Evolutionary conservation across 2,113 vertebrate species (phyloP), one percentile per base, ranked within the genome.

Genomic region (Alaudala cheleensis): DNA sequence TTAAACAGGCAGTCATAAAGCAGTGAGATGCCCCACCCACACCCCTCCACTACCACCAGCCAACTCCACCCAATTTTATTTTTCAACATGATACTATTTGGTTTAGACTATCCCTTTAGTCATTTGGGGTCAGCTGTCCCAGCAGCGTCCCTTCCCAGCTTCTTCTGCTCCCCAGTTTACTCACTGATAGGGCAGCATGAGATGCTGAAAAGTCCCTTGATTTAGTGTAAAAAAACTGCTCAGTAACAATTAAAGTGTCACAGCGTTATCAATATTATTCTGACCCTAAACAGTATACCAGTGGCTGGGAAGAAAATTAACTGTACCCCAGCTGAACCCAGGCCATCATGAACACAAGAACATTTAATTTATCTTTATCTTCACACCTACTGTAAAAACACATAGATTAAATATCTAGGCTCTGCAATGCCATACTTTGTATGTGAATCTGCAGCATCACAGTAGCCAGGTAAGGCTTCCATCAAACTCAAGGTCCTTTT

Each of bases 141-240:
- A 81, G 45, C 15, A 29, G 5, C 26, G 21, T 5, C 34, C 11
- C 11, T 11, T 79, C 25, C 34, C 34, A 56, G 2, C 12, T 44
- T 33, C 12, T 81, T n/a, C 10, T 73, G 14, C 18, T 53, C 22
- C 33, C 15, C 0, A 1, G 12, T 37, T 26, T 50, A 11, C 33
- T 51, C 0, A 0, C 22, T 24, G 51, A 7, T 34, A 23, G 17
- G 14, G 34, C 31, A 64, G 29, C 26, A 57, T 10, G 29, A n/a
- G 18, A 50, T 20, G 37, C 9, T 58, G 51, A 58, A 58, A 50
- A 44, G 5, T 49, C 37, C 37, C 31, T 26, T 2, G 4, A 12
- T 42, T 66, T 34, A 50, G 25, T 66, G 33, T 67, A 37, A 86
- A 66, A 86, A 66, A 37, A 37, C 23, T 54, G 10, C 40, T 54